Conservation (phyloP, 2,888 invertebrate genomes). For the Biston stratarius region DNA sequence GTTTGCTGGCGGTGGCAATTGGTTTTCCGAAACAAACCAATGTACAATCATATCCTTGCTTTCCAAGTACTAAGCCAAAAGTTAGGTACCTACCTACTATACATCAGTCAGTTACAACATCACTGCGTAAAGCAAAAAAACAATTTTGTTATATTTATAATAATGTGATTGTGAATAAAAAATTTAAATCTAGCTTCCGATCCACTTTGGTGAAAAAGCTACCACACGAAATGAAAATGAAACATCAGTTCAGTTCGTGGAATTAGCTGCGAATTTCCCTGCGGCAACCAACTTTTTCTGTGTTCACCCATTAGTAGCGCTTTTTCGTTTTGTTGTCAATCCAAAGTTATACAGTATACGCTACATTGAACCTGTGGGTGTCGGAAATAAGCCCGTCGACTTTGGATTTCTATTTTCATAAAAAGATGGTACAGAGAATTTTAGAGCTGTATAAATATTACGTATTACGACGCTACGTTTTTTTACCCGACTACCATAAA, state of each 20-base stretch:
- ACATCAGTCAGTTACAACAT: too few species aligned
- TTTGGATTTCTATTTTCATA: constrained; percentile 8
- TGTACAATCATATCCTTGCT: too few species aligned
- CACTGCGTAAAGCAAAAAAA: too few species aligned
- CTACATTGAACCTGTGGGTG: constrained; percentile 35
- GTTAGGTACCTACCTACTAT: too few species aligned
- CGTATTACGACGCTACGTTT: background rate
- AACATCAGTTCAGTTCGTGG: constrained; percentile 34
- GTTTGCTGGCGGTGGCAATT: too few species aligned
- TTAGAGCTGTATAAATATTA: background rate
- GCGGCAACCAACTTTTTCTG: constrained; percentile 60
- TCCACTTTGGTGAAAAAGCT: constrained; percentile 7
- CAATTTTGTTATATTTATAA: too few species aligned
- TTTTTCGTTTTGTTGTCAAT: constrained; percentile 60
- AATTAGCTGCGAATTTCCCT: constrained; percentile 43
- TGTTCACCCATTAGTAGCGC: constrained; percentile 52
- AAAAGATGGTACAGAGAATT: background rate
- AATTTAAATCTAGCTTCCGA: background rate
- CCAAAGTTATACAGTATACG: constrained; percentile 50
- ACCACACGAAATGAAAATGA: constrained; percentile 26
- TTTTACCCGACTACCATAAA: background rate
- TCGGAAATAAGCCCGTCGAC: constrained; percentile 31
- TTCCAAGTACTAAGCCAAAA: too few species aligned
- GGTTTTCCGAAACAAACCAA: too few species aligned
- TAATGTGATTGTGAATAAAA: background rate